These are phyloP conservation scores for Erebia ligea DNA, from an alignment of 2,888 invertebrate species.

Conservation along the genomic window DNA sequence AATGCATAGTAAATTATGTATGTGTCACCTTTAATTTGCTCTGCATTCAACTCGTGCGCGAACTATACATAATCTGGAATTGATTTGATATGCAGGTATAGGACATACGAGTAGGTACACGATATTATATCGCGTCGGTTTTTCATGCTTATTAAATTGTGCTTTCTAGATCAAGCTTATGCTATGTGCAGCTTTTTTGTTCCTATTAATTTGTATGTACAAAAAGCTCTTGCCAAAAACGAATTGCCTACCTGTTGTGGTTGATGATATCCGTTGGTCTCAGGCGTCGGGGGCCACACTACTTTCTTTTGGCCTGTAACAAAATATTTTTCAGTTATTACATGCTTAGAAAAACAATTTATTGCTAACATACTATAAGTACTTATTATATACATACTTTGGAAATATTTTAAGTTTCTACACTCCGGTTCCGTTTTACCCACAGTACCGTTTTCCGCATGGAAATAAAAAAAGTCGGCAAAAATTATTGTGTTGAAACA, in stretches of 20 bases:
- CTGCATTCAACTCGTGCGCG: no score
- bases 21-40: no score
- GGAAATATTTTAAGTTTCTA: not conserved
- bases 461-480: no score
- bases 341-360: not conserved
- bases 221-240: slow-evolving; percentile 48
- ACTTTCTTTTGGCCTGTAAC: slow-evolving; percentile 91
- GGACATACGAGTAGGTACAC: not conserved
- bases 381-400: not conserved
- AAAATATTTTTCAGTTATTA: slow-evolving; percentile 26
- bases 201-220: slow-evolving; percentile 46
- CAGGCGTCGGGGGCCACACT: slow-evolving; percentile 93
- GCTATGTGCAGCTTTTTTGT: slow-evolving; percentile 65
- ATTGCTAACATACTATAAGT: not conserved
- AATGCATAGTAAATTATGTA: no score
- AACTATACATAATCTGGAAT: not conserved
- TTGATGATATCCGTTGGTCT: slow-evolving; percentile 85
- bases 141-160: slow-evolving; percentile 39
- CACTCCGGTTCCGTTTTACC: no score
- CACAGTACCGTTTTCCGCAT: no score
- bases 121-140: slow-evolving; percentile 8
- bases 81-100: not conserved
- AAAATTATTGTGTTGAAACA: no score
- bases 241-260: slow-evolving; percentile 86
- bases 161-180: slow-evolving; percentile 56